Conservation (phyloP, 1,140 invertebrate species). For the Euborellia annulipes region DNA sequence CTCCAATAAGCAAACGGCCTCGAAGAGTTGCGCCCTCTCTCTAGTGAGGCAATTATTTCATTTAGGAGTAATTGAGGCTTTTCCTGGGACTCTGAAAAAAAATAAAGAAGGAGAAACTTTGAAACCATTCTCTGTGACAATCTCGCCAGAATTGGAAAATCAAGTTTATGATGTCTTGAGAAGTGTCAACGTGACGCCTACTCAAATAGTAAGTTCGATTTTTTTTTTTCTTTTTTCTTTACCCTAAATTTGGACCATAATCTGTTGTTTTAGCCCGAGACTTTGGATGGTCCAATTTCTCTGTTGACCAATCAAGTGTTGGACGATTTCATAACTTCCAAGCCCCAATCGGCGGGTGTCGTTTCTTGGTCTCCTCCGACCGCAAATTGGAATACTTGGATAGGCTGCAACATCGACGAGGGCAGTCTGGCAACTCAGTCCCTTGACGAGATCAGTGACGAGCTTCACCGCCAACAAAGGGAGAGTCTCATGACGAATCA, state of each 20-base stretch:
- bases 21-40: conserved; percentile 90
- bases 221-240: conserved; percentile 3
- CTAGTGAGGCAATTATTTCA: conserved; percentile 89
- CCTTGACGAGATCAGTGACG: conserved; percentile 66
- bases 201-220: conserved; percentile 9
- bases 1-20: conserved; percentile 91
- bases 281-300: conserved; percentile 26
- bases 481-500: conserved; percentile 44
- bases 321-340: conserved; percentile 41
- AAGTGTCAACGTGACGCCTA: conserved; percentile 39
- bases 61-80: conserved; percentile 82
- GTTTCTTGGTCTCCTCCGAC: conserved; percentile 91
- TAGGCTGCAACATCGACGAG: conserved; percentile 85
- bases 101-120: conserved; percentile 55
- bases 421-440: conserved; percentile 62
- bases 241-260: background rate
- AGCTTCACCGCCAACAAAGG: conserved; percentile 47
- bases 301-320: conserved; percentile 40
- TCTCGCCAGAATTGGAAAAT: conserved; percentile 47
- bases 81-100: conserved; percentile 69
- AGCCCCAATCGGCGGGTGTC: conserved; percentile 46
- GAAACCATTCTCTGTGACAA: conserved; percentile 60
- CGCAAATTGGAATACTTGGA: conserved; percentile 95
- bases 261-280: conserved; percentile 4
- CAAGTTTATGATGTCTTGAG: conserved; percentile 47